Percentiles rank a stretch among this genome's conserved stretches.
These are phyloP conservation scores for Lagocephalus sceleratus DNA, from an alignment of 2,797 vertebrate species.

Conservation along the genomic window DNA sequence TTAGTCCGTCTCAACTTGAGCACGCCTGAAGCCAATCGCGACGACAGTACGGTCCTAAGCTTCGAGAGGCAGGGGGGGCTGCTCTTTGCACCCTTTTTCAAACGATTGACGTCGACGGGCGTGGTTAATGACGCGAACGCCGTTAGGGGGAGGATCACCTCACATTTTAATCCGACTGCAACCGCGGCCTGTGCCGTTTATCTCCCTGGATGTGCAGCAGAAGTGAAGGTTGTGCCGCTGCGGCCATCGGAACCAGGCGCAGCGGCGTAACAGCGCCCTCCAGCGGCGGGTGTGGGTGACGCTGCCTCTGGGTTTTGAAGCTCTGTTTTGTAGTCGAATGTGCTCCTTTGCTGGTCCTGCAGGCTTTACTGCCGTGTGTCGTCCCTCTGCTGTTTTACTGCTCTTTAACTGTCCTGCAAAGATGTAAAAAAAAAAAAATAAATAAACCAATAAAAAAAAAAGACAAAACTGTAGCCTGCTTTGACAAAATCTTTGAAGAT, in stretches of 20 bases:
- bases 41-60: constrained; percentile 8
- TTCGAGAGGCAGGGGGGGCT: constrained; percentile 36
- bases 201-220: constrained; percentile 62
- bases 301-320: constrained; percentile 53
- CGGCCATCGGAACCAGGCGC: constrained; percentile 42
- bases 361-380: constrained; percentile 68
- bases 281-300: constrained; percentile 50
- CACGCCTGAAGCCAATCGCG: background rate
- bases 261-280: constrained; percentile 46
- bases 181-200: constrained; percentile 27
- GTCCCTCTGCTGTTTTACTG: constrained; percentile 72
- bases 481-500: constrained; percentile 66
- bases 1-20: too few relatives aligned
- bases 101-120: constrained; percentile 3
- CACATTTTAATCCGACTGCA: too few relatives aligned
- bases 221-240: constrained; percentile 30
- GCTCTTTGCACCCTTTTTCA: constrained; percentile 37
- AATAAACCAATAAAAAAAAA: constrained; percentile 32
- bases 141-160: constrained; percentile 44
- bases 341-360: constrained; percentile 69
- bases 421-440: constrained; percentile 19
- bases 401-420: constrained; percentile 64
- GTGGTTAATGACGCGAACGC: constrained; percentile 21
- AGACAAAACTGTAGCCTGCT: constrained; percentile 72
- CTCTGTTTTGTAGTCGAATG: constrained; percentile 57